Conservation (phyloP, 2,113 vertebrate species). For the Lampris megalopsis region DNA sequence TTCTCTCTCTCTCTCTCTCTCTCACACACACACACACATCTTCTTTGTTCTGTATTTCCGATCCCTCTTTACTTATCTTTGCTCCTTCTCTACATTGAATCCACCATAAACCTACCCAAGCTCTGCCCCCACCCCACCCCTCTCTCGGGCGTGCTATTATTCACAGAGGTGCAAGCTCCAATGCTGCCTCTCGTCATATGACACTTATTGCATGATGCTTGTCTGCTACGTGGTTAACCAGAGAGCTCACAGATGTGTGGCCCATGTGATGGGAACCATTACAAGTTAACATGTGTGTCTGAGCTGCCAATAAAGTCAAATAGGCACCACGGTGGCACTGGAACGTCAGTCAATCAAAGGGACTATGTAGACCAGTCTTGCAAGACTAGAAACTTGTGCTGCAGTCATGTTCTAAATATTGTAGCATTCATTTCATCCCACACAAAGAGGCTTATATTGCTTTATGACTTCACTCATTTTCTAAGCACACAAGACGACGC, state of each 20-base stretch:
- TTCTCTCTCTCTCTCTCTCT: conserved; percentile 24
- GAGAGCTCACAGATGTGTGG: too few relatives aligned
- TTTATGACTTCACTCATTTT: conserved; percentile 39
- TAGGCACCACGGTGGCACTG: too few relatives aligned
- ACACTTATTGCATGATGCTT: too few relatives aligned
- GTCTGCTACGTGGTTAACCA: too few relatives aligned
- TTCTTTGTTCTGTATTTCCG: conserved; percentile 60
- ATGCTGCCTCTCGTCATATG: too few relatives aligned
- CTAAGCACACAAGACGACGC: conserved; percentile 6
- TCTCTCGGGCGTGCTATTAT: conserved; percentile 43
- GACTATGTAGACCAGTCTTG: conserved; percentile 55
- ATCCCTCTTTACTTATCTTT: conserved; percentile 60
- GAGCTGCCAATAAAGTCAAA: too few relatives aligned
- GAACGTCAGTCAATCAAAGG: conserved; percentile 28
- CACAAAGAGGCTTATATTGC: too few relatives aligned
- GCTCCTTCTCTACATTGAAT: conserved; percentile 37
- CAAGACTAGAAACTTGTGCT: conserved; percentile 33
- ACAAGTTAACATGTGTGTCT: too few relatives aligned
- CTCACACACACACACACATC: background rate
- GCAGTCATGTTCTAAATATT: conserved; percentile 22
- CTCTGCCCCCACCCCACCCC: conserved; percentile 31
- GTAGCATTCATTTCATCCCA: too few relatives aligned
- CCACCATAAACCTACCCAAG: conserved; percentile 36
- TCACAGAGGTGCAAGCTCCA: background rate
- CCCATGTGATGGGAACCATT: too few relatives aligned